Percentiles rank a stretch among this genome's conserved stretches.
phyloP scores from a whole-genome alignment of 2,797 vertebrate genomes.

The Hydrocynus forskahlii region DNA sequence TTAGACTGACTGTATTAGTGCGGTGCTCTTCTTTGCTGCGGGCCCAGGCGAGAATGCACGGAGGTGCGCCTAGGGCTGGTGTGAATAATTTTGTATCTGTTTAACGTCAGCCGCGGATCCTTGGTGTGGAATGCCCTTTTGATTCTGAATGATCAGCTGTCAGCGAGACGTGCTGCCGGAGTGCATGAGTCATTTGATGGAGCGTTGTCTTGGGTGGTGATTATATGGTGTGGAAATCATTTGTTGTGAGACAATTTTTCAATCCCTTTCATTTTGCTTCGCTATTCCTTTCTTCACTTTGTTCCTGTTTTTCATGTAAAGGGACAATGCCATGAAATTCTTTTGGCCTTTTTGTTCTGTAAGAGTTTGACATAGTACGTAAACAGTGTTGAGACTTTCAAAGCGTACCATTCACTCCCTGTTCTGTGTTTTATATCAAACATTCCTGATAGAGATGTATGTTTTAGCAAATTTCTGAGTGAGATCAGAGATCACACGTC shows the following conservation, averaged over 20 bases:
- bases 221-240: constrained; percentile 15
- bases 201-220: not conserved
- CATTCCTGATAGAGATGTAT: too few species aligned
- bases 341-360: too few species aligned
- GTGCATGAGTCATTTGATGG: constrained; percentile 5
- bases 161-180: not conserved
- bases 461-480: too few species aligned
- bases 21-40: not conserved
- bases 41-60: not conserved
- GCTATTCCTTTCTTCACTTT: not conserved
- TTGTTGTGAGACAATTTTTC: constrained; percentile 58
- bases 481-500: too few species aligned
- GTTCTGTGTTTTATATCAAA: too few species aligned
- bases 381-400: not conserved
- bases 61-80: not conserved
- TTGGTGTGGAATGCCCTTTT: constrained; percentile 11
- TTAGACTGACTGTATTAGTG: not conserved
- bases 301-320: not conserved
- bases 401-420: too few species aligned
- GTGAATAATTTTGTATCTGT: constrained; percentile 11
- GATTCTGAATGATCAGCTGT: constrained; percentile 9
- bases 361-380: too few species aligned
- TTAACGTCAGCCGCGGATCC: constrained; percentile 9
- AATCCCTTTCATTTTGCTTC: not conserved
- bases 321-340: too few species aligned